A percentile compares a stretch with the other conserved stretches of the same genome.
phyloP scores from a whole-genome alignment of 2,113 vertebrate genomes.

The Mandrillus leucophaeus region DNA sequence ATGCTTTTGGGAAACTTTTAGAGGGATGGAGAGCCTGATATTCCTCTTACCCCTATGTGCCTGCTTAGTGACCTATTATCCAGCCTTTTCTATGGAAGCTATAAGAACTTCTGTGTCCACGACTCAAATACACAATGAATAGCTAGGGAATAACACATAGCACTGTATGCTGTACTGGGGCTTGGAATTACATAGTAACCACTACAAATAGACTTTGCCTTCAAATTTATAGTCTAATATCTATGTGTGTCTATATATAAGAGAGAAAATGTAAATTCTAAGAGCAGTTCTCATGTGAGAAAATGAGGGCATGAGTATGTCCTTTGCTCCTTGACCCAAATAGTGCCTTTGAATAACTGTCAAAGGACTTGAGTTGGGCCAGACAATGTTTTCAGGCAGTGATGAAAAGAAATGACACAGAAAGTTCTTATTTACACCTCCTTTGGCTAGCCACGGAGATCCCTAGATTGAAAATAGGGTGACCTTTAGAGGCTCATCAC shows the following conservation, averaged over 20 bases:
- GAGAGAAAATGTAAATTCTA: conserved; percentile 42
- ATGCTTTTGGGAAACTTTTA: background rate
- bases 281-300: conserved; percentile 66
- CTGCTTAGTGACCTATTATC: background rate
- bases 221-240: background rate
- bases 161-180: background rate
- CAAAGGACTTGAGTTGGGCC: background rate
- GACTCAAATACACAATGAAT: background rate
- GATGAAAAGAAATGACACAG: background rate
- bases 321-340: conserved; percentile 61
- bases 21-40: background rate
- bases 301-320: conserved; percentile 75
- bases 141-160: background rate
- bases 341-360: conserved; percentile 27
- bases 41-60: background rate
- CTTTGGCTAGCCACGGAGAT: background rate
- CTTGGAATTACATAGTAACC: conserved; percentile 13
- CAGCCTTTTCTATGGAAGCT: background rate
- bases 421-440: background rate
- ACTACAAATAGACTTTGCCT: background rate
- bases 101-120: background rate
- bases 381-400: background rate
- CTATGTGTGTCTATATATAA: background rate
- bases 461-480: background rate
- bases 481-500: background rate